A percentile compares a stretch with the other conserved stretches of the same genome.
These are phyloP conservation scores for Scotopteryx bipunctaria DNA, from an alignment of 2,888 invertebrate genomes.

Conservation along the genomic window DNA sequence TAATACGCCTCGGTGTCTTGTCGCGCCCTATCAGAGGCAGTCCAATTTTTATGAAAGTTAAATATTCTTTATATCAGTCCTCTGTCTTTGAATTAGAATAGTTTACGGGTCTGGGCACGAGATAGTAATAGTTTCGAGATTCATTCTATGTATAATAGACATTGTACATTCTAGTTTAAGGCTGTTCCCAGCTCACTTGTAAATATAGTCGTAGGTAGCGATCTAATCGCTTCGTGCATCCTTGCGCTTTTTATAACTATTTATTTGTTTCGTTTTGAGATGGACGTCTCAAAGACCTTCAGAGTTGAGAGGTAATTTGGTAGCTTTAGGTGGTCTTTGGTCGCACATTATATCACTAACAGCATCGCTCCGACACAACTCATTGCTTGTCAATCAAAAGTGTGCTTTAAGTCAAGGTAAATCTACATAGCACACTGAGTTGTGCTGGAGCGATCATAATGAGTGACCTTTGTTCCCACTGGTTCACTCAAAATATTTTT, in stretches of 20 bases:
- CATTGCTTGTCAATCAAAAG: too few species aligned
- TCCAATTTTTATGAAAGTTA: too few species aligned
- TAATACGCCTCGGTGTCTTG: too few species aligned
- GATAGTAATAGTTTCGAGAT: slow-evolving; percentile 58
- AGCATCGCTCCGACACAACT: too few species aligned
- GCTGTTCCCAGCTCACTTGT: slow-evolving; percentile 65
- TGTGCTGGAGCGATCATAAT: too few species aligned
- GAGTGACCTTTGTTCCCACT: too few species aligned
- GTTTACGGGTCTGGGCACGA: slow-evolving; percentile 26
- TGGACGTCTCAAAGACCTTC: slow-evolving; percentile 58
- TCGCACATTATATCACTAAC: too few species aligned
- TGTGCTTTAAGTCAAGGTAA: neutral
- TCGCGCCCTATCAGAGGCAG: too few species aligned
- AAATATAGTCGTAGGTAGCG: slow-evolving; percentile 69
- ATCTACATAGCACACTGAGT: too few species aligned
- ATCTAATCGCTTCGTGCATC: slow-evolving; percentile 57
- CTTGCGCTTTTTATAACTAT: slow-evolving; percentile 57
- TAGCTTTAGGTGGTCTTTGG: slow-evolving; percentile 1
- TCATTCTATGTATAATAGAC: slow-evolving; percentile 54
- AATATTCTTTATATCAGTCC: neutral
- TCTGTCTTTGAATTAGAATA: neutral
- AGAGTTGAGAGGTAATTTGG: slow-evolving; percentile 44
- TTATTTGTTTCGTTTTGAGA: slow-evolving; percentile 62
- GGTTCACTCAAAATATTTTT: too few species aligned
- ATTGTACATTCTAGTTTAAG: slow-evolving; percentile 59